phyloP scores from a whole-genome alignment of 2,888 invertebrate genomes.

The Escarpia spicata region DNA sequence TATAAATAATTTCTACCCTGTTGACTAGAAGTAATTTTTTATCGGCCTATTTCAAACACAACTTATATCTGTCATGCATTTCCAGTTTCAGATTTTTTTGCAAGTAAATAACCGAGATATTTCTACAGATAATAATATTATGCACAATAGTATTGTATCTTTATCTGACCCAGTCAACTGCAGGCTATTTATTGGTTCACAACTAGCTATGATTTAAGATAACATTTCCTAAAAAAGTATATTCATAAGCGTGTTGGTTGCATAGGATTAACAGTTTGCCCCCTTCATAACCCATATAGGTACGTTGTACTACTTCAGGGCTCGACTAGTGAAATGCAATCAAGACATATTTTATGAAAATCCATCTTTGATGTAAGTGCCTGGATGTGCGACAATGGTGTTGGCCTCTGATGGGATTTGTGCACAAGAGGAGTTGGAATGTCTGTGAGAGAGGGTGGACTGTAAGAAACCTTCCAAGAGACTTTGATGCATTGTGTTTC shows the following conservation, averaged over 20 bases:
- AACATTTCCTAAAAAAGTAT: neutral
- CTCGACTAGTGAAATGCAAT: too few relatives aligned
- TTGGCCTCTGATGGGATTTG: neutral
- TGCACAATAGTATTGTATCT: neutral
- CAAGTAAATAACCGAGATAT: neutral
- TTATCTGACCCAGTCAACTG: neutral
- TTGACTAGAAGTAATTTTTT: neutral
- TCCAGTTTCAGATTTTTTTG: neutral
- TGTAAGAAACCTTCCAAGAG: neutral
- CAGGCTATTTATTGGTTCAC: neutral
- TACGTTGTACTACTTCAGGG: too few relatives aligned
- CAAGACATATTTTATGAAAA: too few relatives aligned
- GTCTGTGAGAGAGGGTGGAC: neutral
- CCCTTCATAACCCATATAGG: neutral
- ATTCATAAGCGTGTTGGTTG: neutral
- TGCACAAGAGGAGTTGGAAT: neutral
- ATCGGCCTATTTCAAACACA: constrained; percentile 9
- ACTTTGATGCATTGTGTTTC: constrained; percentile 6
- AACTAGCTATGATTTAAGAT: neutral
- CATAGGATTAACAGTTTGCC: neutral
- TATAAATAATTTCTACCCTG: neutral
- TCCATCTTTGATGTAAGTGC: neutral
- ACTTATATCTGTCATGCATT: neutral
- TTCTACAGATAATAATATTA: neutral
- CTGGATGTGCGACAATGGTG: neutral